Evolutionary conservation across 2,113 vertebrate species (phyloP).

Genomic region (Myotis brandtii): DNA sequence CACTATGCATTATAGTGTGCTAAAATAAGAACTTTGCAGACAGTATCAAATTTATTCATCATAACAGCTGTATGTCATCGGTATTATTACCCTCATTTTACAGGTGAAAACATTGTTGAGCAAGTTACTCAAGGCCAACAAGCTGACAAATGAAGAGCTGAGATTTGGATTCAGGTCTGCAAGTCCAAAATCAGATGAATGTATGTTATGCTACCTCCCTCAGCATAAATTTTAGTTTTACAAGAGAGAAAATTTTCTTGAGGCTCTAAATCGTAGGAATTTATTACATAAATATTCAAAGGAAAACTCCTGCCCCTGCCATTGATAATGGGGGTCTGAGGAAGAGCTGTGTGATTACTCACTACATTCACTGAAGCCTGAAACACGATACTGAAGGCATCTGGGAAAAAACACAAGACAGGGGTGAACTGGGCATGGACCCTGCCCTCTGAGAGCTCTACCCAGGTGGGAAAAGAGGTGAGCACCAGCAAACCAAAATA

Average conservation of each 20-base stretch:
- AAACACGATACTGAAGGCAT: neutral
- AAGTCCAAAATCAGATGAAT: constrained; percentile 48
- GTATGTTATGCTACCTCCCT: neutral
- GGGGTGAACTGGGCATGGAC: neutral
- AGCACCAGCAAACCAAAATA: constrained; percentile 1
- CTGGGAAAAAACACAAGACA: neutral
- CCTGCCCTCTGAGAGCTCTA: neutral
- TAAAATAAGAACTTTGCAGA: constrained; percentile 10
- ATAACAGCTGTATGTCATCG: neutral
- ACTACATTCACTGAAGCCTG: neutral
- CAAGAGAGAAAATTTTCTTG: constrained; percentile 7
- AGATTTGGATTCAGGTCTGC: constrained; percentile 5
- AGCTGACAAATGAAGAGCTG: neutral
- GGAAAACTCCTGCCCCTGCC: neutral
- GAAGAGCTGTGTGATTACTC: neutral
- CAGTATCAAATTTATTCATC: constrained; percentile 3
- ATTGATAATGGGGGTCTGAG: neutral
- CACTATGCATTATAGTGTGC: neutral
- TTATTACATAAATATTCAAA: constrained; percentile 27
- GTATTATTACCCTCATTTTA: constrained; percentile 4
- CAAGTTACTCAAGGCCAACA: neutral
- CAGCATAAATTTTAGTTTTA: constrained; percentile 55
- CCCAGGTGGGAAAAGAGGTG: neutral
- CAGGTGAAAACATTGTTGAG: constrained; percentile 9
- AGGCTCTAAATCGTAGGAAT: constrained; percentile 52